These are phyloP conservation scores for Panopea generosa DNA, from an alignment of 2,888 invertebrate species.

Conservation along the genomic window DNA sequence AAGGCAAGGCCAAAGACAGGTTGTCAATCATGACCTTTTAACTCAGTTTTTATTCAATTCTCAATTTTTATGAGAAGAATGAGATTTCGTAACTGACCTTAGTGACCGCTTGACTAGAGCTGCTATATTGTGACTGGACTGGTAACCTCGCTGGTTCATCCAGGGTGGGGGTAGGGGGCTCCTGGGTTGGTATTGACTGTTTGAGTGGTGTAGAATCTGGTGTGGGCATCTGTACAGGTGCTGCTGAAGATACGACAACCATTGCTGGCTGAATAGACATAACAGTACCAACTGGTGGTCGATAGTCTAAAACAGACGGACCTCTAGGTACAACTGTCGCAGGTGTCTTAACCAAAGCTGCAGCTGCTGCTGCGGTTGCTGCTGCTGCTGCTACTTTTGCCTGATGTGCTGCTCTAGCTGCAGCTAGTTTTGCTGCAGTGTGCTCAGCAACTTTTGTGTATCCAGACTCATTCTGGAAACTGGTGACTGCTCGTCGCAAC, in stretches of 20 bases:
- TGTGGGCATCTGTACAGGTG: conserved; percentile 5
- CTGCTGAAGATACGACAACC: no score
- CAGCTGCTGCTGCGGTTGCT: conserved; percentile 7
- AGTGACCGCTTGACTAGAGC: no score
- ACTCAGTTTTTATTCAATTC: no score
- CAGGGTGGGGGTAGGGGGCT: conserved; percentile 56
- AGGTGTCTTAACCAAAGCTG: no score
- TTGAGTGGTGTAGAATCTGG: conserved; percentile 4
- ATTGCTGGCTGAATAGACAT: no score
- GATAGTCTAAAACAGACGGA: conserved; percentile 54
- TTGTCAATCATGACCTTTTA: no score
- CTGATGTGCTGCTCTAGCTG: conserved; percentile 27
- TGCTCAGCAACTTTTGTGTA: conserved; percentile 87
- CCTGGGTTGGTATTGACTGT: conserved; percentile 7
- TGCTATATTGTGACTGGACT: no score
- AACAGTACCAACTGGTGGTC: conserved; percentile 36
- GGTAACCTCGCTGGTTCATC: conserved; percentile 56
- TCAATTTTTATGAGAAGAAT: no score
- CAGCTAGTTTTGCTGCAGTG: conserved; percentile 16
- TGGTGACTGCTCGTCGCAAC: conserved; percentile 94
- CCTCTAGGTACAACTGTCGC: conserved; percentile 50
- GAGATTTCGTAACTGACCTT: no score
- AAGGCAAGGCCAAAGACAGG: no score
- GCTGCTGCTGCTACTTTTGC: conserved; percentile 35
- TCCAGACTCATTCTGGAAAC: conserved; percentile 96